phyloP scores from a whole-genome alignment of 2,888 invertebrate species.

The Athripsodes cinereus region DNA sequence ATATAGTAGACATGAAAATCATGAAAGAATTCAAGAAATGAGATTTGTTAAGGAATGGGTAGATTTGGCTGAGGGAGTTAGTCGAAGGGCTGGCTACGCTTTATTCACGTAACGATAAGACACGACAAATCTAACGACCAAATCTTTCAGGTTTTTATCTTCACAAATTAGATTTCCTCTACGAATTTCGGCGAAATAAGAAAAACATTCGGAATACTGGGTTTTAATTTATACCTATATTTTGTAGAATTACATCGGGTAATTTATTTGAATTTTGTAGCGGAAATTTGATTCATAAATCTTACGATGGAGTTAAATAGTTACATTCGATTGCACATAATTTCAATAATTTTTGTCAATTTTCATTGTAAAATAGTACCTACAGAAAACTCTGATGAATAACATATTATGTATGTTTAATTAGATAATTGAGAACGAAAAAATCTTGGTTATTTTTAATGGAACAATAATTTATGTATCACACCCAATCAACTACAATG shows the following conservation, averaged over 20 bases:
- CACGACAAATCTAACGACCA: neutral
- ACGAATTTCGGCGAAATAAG: neutral
- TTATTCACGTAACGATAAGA: neutral
- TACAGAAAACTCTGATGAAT: no score
- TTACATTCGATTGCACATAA: no score
- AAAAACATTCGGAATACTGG: neutral
- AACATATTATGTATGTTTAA: no score
- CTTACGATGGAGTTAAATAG: neutral
- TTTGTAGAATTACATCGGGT: neutral
- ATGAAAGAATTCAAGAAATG: neutral
- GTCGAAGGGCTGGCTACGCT: neutral
- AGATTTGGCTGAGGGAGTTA: neutral
- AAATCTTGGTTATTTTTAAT: no score
- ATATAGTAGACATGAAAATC: neutral
- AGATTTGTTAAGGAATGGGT: neutral
- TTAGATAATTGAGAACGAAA: no score
- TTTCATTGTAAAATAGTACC: no score
- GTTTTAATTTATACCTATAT: neutral
- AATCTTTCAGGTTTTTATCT: constrained; percentile 1
- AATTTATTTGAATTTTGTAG: neutral
- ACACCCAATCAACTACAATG: no score
- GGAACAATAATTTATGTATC: no score
- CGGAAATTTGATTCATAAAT: neutral
- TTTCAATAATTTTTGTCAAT: no score
- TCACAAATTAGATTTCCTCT: neutral